These are phyloP conservation scores for Takifugu rubripes DNA, from an alignment of 2,797 vertebrate species.

Conservation along the genomic window DNA sequence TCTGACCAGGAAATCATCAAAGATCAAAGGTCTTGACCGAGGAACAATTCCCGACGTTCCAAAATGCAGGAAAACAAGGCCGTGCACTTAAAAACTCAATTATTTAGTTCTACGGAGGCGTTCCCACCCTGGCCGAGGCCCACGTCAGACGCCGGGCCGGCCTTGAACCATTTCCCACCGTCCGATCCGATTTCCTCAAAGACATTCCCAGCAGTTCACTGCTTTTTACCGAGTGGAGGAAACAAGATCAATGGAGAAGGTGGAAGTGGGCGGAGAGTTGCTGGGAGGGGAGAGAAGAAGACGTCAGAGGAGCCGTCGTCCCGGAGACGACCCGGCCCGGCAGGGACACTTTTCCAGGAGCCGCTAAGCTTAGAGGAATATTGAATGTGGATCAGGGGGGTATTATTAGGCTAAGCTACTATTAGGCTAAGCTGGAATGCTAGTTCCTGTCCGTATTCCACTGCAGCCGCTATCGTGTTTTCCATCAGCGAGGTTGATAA, in stretches of 20 bases:
- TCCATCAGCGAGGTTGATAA: too few relatives aligned
- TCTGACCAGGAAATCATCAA: too few relatives aligned
- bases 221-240: slow-evolving; percentile 27
- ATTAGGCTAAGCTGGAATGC: too few relatives aligned
- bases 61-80: not conserved
- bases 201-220: slow-evolving; percentile 26
- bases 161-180: slow-evolving; percentile 17
- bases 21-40: too few relatives aligned
- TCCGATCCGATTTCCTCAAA: slow-evolving; percentile 29
- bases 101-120: not conserved
- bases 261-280: slow-evolving; percentile 6
- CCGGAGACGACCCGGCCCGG: too few relatives aligned
- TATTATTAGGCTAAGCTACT: too few relatives aligned
- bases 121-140: not conserved
- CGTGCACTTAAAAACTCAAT: not conserved
- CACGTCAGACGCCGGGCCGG: not conserved
- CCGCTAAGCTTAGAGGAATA: too few relatives aligned
- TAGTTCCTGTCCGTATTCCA: too few relatives aligned
- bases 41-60: too few relatives aligned
- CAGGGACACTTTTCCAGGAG: too few relatives aligned
- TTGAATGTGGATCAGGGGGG: too few relatives aligned
- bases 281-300: slow-evolving; percentile 20
- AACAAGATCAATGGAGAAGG: slow-evolving; percentile 35
- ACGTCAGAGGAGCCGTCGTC: not conserved
- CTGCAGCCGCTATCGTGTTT: too few relatives aligned